Evolutionary conservation across 2,888 invertebrate genomes (phyloP).

Genomic region (Germaria angustata): DNA sequence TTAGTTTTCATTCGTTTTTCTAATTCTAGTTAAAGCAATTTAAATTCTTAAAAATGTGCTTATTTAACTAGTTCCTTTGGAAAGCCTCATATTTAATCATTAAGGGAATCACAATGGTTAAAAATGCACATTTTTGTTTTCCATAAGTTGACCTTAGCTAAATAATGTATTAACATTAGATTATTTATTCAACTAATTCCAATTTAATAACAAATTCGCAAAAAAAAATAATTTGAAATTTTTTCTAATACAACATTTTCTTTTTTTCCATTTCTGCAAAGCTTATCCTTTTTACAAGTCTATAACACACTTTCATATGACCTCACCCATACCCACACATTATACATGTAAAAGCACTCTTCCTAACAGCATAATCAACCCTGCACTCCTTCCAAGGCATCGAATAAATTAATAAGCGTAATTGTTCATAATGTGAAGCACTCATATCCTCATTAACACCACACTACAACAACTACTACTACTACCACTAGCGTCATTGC

Average conservation of each 20-base stretch:
- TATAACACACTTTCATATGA: slow-evolving; percentile 28
- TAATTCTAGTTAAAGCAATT: background rate
- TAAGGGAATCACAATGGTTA: slow-evolving; percentile 17
- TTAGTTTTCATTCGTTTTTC: background rate
- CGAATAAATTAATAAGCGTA: slow-evolving; percentile 11
- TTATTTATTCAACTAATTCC: slow-evolving; percentile 32
- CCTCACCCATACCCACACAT: slow-evolving; percentile 7
- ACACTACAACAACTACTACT: slow-evolving; percentile 1
- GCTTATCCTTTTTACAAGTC: slow-evolving; percentile 40
- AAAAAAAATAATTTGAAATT: background rate
- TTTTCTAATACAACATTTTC: slow-evolving; percentile 47
- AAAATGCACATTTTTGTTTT: slow-evolving; percentile 18
- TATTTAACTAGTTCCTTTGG: slow-evolving; percentile 36
- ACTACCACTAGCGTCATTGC: background rate
- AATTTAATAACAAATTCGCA: background rate
- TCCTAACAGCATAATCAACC: slow-evolving; percentile 49
- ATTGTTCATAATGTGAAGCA: slow-evolving; percentile 21
- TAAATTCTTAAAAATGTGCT: slow-evolving; percentile 6
- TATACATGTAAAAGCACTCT: slow-evolving; percentile 39
- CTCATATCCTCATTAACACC: slow-evolving; percentile 31
- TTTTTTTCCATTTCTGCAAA: slow-evolving; percentile 55
- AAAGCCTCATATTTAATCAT: background rate
- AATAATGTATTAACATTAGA: background rate
- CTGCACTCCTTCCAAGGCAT: background rate
- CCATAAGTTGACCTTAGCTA: slow-evolving; percentile 29